Evolutionary conservation across 2,113 vertebrate species (phyloP).

Genomic region (Gnathonemus longibarbis): DNA sequence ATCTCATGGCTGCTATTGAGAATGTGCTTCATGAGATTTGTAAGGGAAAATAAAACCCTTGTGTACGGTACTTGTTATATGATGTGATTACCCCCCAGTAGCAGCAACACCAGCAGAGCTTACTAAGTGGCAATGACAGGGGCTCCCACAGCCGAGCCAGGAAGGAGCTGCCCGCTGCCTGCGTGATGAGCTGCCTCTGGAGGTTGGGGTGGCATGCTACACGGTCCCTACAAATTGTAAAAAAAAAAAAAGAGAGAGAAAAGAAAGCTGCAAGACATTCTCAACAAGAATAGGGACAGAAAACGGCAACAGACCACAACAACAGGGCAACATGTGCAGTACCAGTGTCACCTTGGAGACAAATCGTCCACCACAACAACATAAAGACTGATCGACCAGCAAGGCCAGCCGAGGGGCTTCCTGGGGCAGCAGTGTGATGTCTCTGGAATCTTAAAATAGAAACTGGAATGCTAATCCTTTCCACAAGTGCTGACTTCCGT

Average conservation of each 20-base stretch:
- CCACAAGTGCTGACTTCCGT: neutral
- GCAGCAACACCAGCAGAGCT: neutral
- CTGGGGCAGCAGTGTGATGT: neutral
- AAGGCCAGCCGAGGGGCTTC: neutral
- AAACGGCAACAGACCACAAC: neutral
- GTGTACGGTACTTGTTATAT: neutral
- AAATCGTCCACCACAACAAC: neutral
- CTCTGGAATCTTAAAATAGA: neutral
- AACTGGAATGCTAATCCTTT: neutral
- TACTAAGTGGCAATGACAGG: neutral
- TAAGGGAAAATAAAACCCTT: neutral
- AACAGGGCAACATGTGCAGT: neutral
- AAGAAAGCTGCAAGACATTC: neutral
- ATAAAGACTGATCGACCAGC: neutral
- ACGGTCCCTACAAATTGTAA: neutral
- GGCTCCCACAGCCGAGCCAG: neutral
- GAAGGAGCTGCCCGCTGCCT: neutral
- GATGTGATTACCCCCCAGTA: neutral
- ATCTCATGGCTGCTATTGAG: neutral
- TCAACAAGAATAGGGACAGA: neutral
- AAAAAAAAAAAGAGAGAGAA: neutral
- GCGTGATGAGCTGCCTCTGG: neutral
- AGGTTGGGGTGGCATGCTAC: neutral
- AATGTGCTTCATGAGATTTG: neutral
- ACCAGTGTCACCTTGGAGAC: neutral